Percentiles rank a stretch among this genome's conserved stretches.
phyloP scores from a whole-genome alignment of 2,888 invertebrate species.

The Portevinia maculata region DNA sequence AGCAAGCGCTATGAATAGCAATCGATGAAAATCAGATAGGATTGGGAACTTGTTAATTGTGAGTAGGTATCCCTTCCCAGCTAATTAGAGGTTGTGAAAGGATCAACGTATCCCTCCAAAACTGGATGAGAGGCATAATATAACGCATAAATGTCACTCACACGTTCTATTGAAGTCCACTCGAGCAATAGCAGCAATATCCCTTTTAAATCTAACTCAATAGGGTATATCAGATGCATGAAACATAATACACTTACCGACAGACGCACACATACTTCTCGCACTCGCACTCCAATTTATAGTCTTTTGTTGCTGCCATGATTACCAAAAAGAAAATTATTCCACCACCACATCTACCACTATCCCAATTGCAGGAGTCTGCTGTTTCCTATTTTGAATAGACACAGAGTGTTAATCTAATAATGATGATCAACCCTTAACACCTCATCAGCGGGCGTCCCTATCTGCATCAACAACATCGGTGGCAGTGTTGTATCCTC shows the following conservation, averaged over 20 bases:
- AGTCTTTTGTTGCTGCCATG: constrained; percentile 71
- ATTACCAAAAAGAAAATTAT: constrained; percentile 69
- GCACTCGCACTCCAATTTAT: constrained; percentile 47
- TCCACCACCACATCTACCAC: constrained; percentile 34
- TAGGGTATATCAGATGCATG: constrained; percentile 55
- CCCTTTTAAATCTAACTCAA: constrained; percentile 66
- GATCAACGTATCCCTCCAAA: constrained; percentile 28
- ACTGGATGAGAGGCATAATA: constrained; percentile 55
- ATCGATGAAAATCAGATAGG: constrained; percentile 30
- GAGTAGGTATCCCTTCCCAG: constrained; percentile 57
- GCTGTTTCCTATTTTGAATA: constrained; percentile 53
- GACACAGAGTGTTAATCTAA: constrained; percentile 73
- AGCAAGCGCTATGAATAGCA: constrained; percentile 5
- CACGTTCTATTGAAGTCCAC: constrained; percentile 67
- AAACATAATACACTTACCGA: constrained; percentile 45
- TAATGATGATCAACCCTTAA: constrained; percentile 74
- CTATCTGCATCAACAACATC: constrained; percentile 54
- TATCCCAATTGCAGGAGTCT: background rate
- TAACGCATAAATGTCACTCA: constrained; percentile 73
- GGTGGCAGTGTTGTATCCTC: constrained; percentile 35
- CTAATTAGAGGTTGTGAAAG: constrained; percentile 62
- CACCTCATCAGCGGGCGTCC: constrained; percentile 71
- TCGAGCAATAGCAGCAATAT: constrained; percentile 48
- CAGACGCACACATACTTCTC: no score
- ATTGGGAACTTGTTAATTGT: constrained; percentile 64